phyloP scores from a whole-genome alignment of 2,888 invertebrate genomes.

The Drosophila emarginata region DNA sequence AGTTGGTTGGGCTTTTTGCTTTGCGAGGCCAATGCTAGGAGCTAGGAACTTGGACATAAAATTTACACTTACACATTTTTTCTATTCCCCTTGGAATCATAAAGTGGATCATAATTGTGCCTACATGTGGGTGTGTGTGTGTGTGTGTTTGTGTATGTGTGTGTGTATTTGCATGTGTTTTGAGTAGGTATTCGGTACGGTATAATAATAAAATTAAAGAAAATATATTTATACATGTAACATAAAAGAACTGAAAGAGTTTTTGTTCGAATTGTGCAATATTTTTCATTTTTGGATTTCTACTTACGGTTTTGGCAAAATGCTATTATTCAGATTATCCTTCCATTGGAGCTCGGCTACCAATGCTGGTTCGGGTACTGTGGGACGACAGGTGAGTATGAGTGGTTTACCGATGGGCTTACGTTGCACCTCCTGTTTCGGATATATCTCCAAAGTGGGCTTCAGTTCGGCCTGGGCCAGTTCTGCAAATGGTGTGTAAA shows the following conservation, averaged over 20 bases:
- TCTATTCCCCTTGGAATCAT: slow-evolving; percentile 82
- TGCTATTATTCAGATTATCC: slow-evolving; percentile 87
- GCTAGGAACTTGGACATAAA: slow-evolving; percentile 31
- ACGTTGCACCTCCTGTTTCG: slow-evolving; percentile 86
- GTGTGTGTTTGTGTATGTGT: slow-evolving; percentile 22
- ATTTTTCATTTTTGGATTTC: background rate
- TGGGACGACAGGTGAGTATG: slow-evolving; percentile 90
- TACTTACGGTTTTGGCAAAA: slow-evolving; percentile 87
- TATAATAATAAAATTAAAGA: slow-evolving; percentile 14
- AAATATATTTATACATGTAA: slow-evolving; percentile 7
- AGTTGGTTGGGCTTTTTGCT: background rate
- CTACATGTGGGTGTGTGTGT: slow-evolving; percentile 64
- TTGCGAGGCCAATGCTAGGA: background rate
- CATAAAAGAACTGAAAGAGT: background rate
- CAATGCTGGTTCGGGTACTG: slow-evolving; percentile 86
- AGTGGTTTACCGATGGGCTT: slow-evolving; percentile 90
- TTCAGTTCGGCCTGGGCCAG: slow-evolving; percentile 68
- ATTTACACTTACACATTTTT: slow-evolving; percentile 81
- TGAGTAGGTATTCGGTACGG: slow-evolving; percentile 16
- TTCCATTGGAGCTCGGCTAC: slow-evolving; percentile 91
- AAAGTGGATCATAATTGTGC: slow-evolving; percentile 82
- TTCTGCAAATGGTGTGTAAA: slow-evolving; percentile 58
- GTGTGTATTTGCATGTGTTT: slow-evolving; percentile 10
- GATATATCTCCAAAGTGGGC: slow-evolving; percentile 87
- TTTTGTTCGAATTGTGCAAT: background rate